Conservation (phyloP, 2,797 vertebrate species). For the Prunella strophiata region DNA sequence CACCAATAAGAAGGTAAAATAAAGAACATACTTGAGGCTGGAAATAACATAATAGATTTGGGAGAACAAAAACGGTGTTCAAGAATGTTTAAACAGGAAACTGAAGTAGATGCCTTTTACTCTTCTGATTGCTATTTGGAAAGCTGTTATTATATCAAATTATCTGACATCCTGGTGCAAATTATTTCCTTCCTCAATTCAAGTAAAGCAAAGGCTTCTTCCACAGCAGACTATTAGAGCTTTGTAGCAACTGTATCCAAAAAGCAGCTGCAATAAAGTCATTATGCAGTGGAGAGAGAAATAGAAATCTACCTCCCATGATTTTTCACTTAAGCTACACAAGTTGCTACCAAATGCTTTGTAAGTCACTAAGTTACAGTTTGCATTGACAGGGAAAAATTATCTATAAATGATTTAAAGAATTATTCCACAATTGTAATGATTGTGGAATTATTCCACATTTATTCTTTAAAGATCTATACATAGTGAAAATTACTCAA, state of each 20-base stretch:
- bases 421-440: background rate
- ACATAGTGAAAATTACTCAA: background rate
- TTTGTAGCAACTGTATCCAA: slow-evolving; percentile 26
- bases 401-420: background rate
- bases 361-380: background rate
- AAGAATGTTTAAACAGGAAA: slow-evolving; percentile 19
- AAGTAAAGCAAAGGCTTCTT: slow-evolving; percentile 19
- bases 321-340: slow-evolving; percentile 7
- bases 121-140: slow-evolving; percentile 29
- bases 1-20: background rate
- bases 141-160: slow-evolving; percentile 58
- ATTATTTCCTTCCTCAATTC: slow-evolving; percentile 73
- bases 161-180: slow-evolving; percentile 57
- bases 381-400: background rate
- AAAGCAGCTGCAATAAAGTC: slow-evolving; percentile 13
- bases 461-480: background rate
- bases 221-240: background rate
- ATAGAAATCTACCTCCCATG: background rate
- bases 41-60: background rate
- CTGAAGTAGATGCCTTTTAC: background rate
- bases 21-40: background rate
- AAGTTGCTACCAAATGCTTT: background rate
- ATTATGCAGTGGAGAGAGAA: background rate
- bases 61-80: background rate
- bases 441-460: background rate